These are phyloP conservation scores for Sinotaia quadrata DNA, from an alignment of 2,888 invertebrate species.

Conservation along the genomic window DNA sequence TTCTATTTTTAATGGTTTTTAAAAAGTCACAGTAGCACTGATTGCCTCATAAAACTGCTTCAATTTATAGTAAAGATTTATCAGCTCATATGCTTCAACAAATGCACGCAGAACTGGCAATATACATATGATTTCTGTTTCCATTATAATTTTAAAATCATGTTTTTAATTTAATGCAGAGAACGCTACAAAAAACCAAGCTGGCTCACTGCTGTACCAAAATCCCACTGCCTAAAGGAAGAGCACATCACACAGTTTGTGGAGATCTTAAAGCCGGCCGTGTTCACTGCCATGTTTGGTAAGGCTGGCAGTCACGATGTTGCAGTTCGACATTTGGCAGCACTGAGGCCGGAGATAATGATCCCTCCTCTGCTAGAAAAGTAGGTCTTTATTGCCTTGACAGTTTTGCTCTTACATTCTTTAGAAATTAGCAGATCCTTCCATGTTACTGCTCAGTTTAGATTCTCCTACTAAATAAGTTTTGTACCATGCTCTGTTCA, in stretches of 20 bases:
- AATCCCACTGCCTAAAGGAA: slow-evolving; percentile 82
- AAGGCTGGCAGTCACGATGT: slow-evolving; percentile 79
- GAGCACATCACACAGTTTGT: slow-evolving; percentile 87
- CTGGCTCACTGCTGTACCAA: slow-evolving; percentile 83
- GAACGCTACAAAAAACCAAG: slow-evolving; percentile 64
- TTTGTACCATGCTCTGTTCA: too few relatives aligned
- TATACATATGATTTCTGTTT: background rate
- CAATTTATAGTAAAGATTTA: too few relatives aligned
- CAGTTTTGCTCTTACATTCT: too few relatives aligned
- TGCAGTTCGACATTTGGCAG: slow-evolving; percentile 83
- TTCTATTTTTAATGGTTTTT: too few relatives aligned
- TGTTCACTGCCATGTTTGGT: slow-evolving; percentile 85
- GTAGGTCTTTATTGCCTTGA: slow-evolving; percentile 69
- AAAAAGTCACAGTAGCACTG: too few relatives aligned
- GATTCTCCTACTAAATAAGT: too few relatives aligned
- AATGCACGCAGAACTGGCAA: background rate
- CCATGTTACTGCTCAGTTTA: too few relatives aligned
- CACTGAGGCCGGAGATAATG: slow-evolving; percentile 85
- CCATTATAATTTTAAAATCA: background rate
- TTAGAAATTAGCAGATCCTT: too few relatives aligned
- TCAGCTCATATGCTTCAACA: too few relatives aligned
- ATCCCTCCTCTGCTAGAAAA: slow-evolving; percentile 87
- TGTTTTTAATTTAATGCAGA: slow-evolving; percentile 46
- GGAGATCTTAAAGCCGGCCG: slow-evolving; percentile 80
- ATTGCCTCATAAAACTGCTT: too few relatives aligned